Conservation (phyloP, 2,113 vertebrate species). For the Rhea americana region DNA sequence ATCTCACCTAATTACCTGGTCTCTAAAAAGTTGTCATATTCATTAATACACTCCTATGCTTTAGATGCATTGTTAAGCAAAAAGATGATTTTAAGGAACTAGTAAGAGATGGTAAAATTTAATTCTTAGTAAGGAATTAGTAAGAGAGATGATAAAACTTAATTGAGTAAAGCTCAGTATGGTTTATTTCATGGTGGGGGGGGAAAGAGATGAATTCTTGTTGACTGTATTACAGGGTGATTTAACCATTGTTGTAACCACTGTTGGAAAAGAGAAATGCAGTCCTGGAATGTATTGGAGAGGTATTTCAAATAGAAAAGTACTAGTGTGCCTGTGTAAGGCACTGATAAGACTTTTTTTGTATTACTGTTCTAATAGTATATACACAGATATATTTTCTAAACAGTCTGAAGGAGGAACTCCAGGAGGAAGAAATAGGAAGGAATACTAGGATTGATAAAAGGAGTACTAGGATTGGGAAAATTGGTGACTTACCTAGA, state of each 20-base stretch:
- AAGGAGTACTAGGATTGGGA: background rate
- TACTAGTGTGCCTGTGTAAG: background rate
- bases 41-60: background rate
- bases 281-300: background rate
- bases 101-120: background rate
- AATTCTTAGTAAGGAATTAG: too few relatives aligned
- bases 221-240: background rate
- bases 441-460: too few relatives aligned
- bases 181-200: background rate
- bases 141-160: background rate
- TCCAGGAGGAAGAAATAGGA: too few relatives aligned
- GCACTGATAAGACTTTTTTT: background rate
- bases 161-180: background rate
- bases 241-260: background rate
- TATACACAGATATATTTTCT: fast-evolving
- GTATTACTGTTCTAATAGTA: background rate
- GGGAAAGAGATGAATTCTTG: background rate
- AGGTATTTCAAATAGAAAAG: background rate
- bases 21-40: background rate
- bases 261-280: background rate
- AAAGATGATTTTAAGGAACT: background rate
- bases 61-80: background rate
- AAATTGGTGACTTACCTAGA: background rate
- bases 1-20: background rate
- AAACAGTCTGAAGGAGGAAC: background rate